Evolutionary conservation across 92 coral and sea anemone genomes (phyloP), one percentile per base, ranked within the genome.

Genomic region (Paragorgia papillata): DNA sequence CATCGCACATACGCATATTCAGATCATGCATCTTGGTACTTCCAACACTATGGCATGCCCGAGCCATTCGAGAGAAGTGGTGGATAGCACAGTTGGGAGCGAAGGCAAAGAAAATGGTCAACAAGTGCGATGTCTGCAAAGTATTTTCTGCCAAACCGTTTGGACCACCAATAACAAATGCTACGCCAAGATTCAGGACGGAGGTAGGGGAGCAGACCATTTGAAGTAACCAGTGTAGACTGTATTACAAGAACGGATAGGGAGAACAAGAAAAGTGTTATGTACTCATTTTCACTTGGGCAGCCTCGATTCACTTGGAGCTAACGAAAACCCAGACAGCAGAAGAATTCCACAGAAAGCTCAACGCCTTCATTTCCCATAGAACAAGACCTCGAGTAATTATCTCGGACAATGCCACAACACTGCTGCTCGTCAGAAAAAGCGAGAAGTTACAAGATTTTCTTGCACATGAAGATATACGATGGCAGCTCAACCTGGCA

Each of bases 251-350:
- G 80, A 76, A 74, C 55, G 66, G 58, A 54, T 74, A 81, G 51
- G 27, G 74, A 62, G 86, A 86, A 79, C 78, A 34, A 49, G 86
- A 83, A 26, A 75, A 81, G 63, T 85, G 89, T 49, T 68, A 85
- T 55, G 46, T 81, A 18, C 49, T 85, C 64, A 75, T 75, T 24
- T 74, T 81, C 51, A 85, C 85, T 4, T 73, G 85, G 31, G 79
- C 85, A 25, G 46, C 81, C 40, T 58, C 81, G 30, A 69, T 75
- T 29, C 85, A 80, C 60, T 67, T 85, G 37, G 85, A 85, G 60
- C 53, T 85, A 41, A 85, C 79, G 5, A 80, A 75, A 40, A 48
- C 73, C 19, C 83, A 83, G 46, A 49, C 48, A 9, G 87, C 83
- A 9, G 87, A 83, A 14, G 83, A 77, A 51, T 83, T 83, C 84